phyloP scores from a whole-genome alignment of 2,888 invertebrate genomes.

The Crocallis elinguaria region DNA sequence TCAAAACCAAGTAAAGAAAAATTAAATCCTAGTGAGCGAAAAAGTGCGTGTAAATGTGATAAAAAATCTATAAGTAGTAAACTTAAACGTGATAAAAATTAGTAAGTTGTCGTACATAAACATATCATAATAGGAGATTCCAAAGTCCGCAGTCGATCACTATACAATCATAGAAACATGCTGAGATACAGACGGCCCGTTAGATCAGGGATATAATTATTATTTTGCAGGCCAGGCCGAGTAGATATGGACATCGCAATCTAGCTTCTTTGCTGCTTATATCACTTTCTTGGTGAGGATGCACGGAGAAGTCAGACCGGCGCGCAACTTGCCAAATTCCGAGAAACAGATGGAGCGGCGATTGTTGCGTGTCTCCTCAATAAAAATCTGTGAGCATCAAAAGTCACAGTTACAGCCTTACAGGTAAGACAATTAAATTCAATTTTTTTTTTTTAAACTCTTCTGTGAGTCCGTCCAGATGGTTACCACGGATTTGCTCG shows the following conservation, averaged over 20 bases:
- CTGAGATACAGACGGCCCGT: not conserved
- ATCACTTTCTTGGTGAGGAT: conserved; percentile 85
- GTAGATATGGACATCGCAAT: not conserved
- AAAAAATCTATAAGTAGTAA: no score
- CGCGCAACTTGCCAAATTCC: conserved; percentile 91
- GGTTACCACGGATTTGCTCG: no score
- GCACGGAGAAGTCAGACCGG: conserved; percentile 92
- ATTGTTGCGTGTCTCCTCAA: conserved; percentile 93
- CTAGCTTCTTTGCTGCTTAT: conserved; percentile 33
- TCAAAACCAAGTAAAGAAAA: not conserved
- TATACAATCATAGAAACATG: not conserved
- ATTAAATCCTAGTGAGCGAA: no score
- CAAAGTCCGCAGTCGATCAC: not conserved
- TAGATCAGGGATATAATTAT: not conserved
- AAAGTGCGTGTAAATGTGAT: no score
- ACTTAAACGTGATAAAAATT: no score
- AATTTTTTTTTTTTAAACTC: not conserved
- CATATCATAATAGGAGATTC: not conserved
- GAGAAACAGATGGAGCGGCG: conserved; percentile 91
- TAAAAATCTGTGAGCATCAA: conserved; percentile 87
- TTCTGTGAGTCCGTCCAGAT: no score
- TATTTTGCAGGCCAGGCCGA: not conserved
- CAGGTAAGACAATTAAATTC: not conserved
- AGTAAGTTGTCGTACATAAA: no score
- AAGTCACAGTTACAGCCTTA: not conserved